Percentiles rank a stretch among this genome's conserved stretches.
These are phyloP conservation scores for Laticauda colubrina DNA, from an alignment of 2,113 vertebrate species.

Conservation along the genomic window DNA sequence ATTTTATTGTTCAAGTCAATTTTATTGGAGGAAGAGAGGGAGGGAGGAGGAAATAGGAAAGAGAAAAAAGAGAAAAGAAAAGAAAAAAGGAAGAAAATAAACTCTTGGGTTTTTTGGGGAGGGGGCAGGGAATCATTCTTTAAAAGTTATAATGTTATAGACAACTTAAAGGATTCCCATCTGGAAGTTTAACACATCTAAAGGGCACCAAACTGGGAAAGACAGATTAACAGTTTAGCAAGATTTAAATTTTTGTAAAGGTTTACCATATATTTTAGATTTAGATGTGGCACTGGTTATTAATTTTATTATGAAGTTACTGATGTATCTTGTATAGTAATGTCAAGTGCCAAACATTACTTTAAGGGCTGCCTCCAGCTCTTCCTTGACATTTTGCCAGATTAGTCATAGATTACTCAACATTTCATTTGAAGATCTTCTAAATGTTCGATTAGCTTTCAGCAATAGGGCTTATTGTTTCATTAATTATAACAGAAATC, in stretches of 20 bases:
- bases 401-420: neutral
- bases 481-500: constrained; percentile 25
- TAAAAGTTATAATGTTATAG: neutral
- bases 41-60: neutral
- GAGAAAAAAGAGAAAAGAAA: neutral
- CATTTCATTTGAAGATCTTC: constrained; percentile 33
- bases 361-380: neutral
- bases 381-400: neutral
- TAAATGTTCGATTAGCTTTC: constrained; percentile 16
- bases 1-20: constrained; percentile 8
- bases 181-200: neutral
- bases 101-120: neutral
- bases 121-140: neutral
- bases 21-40: neutral
- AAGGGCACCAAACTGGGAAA: neutral
- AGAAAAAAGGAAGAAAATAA: too few species aligned
- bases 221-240: neutral
- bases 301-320: neutral
- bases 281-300: neutral
- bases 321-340: neutral
- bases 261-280: neutral
- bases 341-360: neutral
- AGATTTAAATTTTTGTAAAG: neutral
- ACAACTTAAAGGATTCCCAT: neutral
- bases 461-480: neutral